Base-by-base conservation (phyloP, 92 coral and sea anemone genomes). In the Desmophyllum pertusum region DNA sequence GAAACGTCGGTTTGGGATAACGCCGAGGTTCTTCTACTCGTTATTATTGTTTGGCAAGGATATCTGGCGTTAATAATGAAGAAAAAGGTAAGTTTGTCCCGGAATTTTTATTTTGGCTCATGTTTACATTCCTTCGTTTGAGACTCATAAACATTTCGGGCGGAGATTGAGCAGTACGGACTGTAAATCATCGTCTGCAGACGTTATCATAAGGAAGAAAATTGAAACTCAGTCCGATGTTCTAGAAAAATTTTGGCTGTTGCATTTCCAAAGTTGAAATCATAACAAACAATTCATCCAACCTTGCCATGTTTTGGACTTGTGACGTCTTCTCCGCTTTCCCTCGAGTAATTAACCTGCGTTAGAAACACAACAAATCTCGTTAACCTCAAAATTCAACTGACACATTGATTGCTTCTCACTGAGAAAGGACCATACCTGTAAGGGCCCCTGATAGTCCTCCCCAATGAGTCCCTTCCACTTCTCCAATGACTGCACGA, bases 241-340 rank as follows among this genome's bases (percentile, higher is more conserved):
- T 43, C 48, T 14, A 10, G 48, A 55, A 55, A 55, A n/a, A n/a
- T 8, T 15, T 57, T 57, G 23, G 29, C 1, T 21, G 13, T 61
- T 61, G 36, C 11, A 6, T 30, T 64, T 30, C 0, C 10, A 36
- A 37, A 66, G 71, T 14, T 21, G 13, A n/a, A 23, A 40, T 38
- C 46, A 59, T n/a, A 43, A 35, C 4, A 27, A 40, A 63, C 43
- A 23, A 19, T 48, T n/a, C 17, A 5, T 23, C 84, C 39, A 83
- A 94, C 99, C 98, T 92, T 94, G 43, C 99, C 99, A 61, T 96
- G 99, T 86, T 96, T 96, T 18, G 99, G 99, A 38, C 86, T 85
- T 23, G 91, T 87, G 84, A 91, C 95, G 69, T 92, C 98, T 68
- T 90, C 83, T 13, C 97, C 98, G 83, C 99, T 94, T 43, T 87